These are phyloP conservation scores for Anticlea derivata DNA, from an alignment of 2,888 invertebrate genomes.

Conservation along the genomic window DNA sequence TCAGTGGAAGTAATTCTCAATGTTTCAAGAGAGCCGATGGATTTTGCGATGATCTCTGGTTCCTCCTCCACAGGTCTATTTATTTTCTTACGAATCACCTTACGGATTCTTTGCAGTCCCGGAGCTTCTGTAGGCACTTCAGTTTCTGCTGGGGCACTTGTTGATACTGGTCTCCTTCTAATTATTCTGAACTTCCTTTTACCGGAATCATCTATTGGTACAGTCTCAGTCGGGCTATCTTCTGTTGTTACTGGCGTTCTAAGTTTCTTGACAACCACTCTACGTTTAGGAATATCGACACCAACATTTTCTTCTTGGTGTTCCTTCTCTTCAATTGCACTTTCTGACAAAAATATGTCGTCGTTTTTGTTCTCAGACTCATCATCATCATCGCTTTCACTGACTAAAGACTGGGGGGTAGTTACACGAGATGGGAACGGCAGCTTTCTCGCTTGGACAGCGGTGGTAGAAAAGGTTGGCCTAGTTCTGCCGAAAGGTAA, in stretches of 20 bases:
- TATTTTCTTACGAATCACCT: slow-evolving; percentile 70
- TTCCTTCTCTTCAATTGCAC: slow-evolving; percentile 76
- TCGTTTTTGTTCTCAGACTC: slow-evolving; percentile 64
- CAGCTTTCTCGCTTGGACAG: slow-evolving; percentile 57
- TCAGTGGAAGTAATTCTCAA: slow-evolving; percentile 40
- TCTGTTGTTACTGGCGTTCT: slow-evolving; percentile 46
- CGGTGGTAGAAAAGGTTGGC: slow-evolving; percentile 42
- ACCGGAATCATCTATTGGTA: slow-evolving; percentile 60
- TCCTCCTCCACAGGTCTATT: slow-evolving; percentile 53
- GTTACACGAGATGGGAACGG: slow-evolving; percentile 61
- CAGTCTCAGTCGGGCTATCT: slow-evolving; percentile 53
- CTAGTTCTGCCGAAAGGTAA: slow-evolving; percentile 60
- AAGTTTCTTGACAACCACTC: slow-evolving; percentile 58
- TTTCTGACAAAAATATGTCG: slow-evolving; percentile 76
- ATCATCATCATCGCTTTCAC: slow-evolving; percentile 53
- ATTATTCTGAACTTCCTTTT: slow-evolving; percentile 66
- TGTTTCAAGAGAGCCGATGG: slow-evolving; percentile 50
- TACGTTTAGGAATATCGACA: slow-evolving; percentile 49
- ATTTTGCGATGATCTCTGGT: slow-evolving; percentile 53
- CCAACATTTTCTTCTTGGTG: slow-evolving; percentile 58
- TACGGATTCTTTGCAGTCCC: slow-evolving; percentile 55
- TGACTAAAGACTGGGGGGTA: slow-evolving; percentile 50
- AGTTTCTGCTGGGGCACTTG: slow-evolving; percentile 32
- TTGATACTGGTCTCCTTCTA: slow-evolving; percentile 59
- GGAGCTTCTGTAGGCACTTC: slow-evolving; percentile 44